phyloP scores from a whole-genome alignment of 2,888 invertebrate genomes.

The Thereva unica region DNA sequence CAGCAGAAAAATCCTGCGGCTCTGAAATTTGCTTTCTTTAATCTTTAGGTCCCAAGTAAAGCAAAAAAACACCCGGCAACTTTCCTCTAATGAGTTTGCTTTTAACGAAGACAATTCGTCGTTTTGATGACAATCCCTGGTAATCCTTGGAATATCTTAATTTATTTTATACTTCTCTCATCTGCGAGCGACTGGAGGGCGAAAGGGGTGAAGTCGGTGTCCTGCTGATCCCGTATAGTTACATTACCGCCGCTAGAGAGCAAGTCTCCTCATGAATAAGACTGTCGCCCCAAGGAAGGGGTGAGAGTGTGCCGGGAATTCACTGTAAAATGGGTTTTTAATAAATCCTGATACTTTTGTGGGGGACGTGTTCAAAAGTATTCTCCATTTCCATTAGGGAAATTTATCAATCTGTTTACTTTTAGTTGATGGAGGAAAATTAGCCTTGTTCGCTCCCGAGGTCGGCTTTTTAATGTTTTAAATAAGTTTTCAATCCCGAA shows the following conservation, averaged over 20 bases:
- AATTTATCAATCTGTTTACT: constrained; percentile 18
- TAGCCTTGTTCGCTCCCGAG: background rate
- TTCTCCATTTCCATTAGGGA: constrained; percentile 23
- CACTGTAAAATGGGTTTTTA: constrained; percentile 33
- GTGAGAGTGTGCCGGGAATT: constrained; percentile 2
- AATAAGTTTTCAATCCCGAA: constrained; percentile 19
- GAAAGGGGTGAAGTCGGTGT: no score
- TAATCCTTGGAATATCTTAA: constrained; percentile 20
- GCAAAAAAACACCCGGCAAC: background rate
- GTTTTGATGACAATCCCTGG: constrained; percentile 30
- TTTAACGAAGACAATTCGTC: constrained; percentile 19
- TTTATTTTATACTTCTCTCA: constrained; percentile 6
- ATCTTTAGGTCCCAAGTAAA: background rate
- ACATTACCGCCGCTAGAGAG: no score
- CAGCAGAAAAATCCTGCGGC: constrained; percentile 2
- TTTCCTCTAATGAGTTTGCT: constrained; percentile 23
- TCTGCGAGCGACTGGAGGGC: no score
- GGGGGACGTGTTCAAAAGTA: constrained; percentile 1
- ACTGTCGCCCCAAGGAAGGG: no score
- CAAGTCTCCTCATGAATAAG: no score
- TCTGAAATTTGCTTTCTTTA: constrained; percentile 10
- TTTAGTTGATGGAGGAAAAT: no score
- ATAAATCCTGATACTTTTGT: constrained; percentile 16
- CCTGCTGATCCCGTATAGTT: no score
- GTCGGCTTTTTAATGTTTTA: constrained; percentile 24